Conservation (phyloP, 1,140 invertebrate species). For the Lepidostoma basale region DNA sequence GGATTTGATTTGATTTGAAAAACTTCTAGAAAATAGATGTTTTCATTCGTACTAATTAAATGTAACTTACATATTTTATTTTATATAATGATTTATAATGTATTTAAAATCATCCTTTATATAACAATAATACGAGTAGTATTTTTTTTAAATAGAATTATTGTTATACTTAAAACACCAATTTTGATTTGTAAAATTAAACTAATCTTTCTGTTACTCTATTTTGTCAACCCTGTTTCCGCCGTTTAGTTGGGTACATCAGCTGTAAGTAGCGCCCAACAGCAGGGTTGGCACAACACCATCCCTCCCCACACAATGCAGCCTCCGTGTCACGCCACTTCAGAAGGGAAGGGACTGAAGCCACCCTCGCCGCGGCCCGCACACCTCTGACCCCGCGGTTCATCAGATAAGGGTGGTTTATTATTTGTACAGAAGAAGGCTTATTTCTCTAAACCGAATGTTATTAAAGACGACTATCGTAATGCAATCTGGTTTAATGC, state of each 20-base stretch:
- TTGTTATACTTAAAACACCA: background rate
- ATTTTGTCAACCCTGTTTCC: background rate
- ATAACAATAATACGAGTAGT: no score
- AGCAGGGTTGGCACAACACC: slow-evolving; percentile 11
- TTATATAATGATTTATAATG: no score
- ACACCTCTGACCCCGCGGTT: background rate
- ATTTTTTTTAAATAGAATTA: background rate
- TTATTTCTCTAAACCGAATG: no score
- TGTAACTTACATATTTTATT: no score
- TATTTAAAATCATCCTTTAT: no score
- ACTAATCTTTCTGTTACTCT: background rate
- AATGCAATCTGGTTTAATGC: no score
- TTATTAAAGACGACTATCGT: no score
- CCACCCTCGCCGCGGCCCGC: background rate
- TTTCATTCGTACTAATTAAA: no score
- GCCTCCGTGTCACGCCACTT: slow-evolving; percentile 33
- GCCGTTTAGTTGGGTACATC: slow-evolving; percentile 7
- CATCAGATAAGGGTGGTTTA: background rate
- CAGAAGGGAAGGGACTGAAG: background rate
- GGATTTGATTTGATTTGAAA: no score
- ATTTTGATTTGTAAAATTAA: no score
- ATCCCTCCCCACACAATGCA: slow-evolving; percentile 8
- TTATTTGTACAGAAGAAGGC: no score
- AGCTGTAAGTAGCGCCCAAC: slow-evolving; percentile 2
- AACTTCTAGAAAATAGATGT: no score